A percentile compares a stretch with the other conserved stretches of the same genome.
These are phyloP conservation scores for Hipposideros larvatus DNA, from an alignment of 2,797 vertebrate genomes.

Conservation along the genomic window DNA sequence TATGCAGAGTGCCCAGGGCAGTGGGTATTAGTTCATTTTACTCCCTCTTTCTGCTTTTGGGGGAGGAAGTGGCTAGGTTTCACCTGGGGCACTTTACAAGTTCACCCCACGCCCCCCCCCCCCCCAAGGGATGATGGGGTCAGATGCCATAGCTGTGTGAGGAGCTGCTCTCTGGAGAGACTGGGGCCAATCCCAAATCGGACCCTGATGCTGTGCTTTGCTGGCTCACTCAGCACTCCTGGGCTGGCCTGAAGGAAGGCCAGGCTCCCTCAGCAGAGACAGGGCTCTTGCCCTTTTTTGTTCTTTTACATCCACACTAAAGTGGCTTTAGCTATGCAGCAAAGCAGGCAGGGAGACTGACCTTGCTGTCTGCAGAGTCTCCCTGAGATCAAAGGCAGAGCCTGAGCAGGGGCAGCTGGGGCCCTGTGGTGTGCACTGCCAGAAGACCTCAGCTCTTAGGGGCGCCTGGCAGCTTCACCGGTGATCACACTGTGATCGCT, in stretches of 20 bases:
- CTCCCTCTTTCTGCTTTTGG: not conserved
- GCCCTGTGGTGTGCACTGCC: slow-evolving; percentile 76
- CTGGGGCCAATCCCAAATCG: not conserved
- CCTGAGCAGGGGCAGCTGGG: slow-evolving; percentile 60
- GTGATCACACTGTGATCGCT: slow-evolving; percentile 79
- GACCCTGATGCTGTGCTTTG: not conserved
- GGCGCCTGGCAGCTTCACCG: slow-evolving; percentile 75
- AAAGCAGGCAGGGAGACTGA: slow-evolving; percentile 66
- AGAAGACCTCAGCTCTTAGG: slow-evolving; percentile 73
- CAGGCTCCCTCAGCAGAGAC: slow-evolving; percentile 68
- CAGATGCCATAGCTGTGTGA: not conserved
- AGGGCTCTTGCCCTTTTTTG: not conserved
- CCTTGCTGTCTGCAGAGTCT: slow-evolving; percentile 76
- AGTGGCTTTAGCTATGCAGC: slow-evolving; percentile 56
- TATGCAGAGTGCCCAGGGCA: not conserved
- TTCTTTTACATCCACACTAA: slow-evolving; percentile 59
- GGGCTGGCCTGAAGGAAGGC: not conserved
- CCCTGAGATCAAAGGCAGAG: slow-evolving; percentile 76
- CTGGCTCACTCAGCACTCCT: not conserved
- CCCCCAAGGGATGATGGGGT: not conserved
- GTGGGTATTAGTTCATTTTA: not conserved
- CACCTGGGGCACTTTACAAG: not conserved
- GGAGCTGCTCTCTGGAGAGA: not conserved
- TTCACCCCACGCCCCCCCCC: not conserved
- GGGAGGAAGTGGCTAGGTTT: not conserved